A percentile compares a stretch with the other conserved stretches of the same genome.
phyloP scores from a whole-genome alignment of 2,113 vertebrate species.

The Hypanus sabinus region DNA sequence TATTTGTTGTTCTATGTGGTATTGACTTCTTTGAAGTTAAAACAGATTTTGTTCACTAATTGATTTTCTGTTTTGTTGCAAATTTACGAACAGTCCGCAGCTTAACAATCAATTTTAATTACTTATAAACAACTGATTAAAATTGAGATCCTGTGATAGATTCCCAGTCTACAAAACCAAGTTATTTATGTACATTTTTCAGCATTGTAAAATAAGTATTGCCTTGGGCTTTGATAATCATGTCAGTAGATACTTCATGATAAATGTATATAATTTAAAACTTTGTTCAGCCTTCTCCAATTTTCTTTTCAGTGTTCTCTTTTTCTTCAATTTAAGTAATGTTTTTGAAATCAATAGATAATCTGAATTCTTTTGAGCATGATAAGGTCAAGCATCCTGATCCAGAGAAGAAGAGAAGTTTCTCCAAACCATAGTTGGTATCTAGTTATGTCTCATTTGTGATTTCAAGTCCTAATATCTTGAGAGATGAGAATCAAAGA shows the following conservation, averaged over 20 bases:
- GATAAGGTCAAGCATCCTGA: background rate
- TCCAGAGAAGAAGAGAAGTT: background rate
- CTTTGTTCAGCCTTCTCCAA: background rate
- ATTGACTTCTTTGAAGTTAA: background rate
- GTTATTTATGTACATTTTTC: background rate
- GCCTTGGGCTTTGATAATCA: background rate
- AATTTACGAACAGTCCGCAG: background rate
- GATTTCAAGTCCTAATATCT: background rate
- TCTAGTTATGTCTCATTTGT: background rate
- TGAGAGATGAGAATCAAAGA: background rate
- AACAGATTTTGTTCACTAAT: background rate
- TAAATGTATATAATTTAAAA: background rate
- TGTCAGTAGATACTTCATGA: background rate
- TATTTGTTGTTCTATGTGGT: background rate
- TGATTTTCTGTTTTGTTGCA: background rate
- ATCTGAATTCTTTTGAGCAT: background rate
- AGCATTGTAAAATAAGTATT: background rate
- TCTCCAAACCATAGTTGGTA: background rate
- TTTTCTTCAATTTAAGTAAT: background rate
- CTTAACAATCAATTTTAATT: too few relatives aligned
- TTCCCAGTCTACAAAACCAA: background rate
- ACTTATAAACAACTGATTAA: background rate
- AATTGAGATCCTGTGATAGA: background rate
- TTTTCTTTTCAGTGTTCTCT: background rate
- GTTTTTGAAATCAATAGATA: background rate